Base-by-base conservation (phyloP, 2,888 invertebrate species). In the Stegana nigrithorax region DNA sequence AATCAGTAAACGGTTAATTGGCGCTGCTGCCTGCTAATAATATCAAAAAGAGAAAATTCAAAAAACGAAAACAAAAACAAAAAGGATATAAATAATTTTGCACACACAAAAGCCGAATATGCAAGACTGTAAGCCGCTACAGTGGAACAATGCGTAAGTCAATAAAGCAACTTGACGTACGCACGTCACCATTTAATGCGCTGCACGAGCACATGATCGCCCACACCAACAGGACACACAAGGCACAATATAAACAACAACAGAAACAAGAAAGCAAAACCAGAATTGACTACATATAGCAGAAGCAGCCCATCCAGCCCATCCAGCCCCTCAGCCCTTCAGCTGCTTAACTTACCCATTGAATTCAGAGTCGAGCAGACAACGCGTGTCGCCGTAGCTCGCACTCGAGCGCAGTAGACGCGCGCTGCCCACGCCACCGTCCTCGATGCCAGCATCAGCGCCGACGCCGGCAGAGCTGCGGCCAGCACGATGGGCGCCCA, bases 331-430 rank as follows among this genome's bases (percentile, higher is more conserved):
- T n/a, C n/a, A n/a, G n/a, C n/a, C n/a, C n/a, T n/a, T n/a, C 42
- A 10, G 42, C 6, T 14, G 2, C 12, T 36, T 19, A 36, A 78
- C 82, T 80, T 63, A 82, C 82, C 83, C 79, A 70, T 77, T 75
- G 53, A 72, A 78, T 60, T 81, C 76, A 58, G 70, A 75, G 71
- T 83, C 81, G 32, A 82, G 73, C 32, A 82, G 73, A 67, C 78
- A 81, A 45, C 75, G 82, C 29, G 81, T 77, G 64, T 82, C 82
- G 29, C 79, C 77, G 59, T 74, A 82, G 68, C 81, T 81, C 64
- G 75, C 70, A 64, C 68, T 61, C 7, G 72, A 65, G 67, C 75
- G 74, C 58, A 69, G 67, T 59, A 72, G 69, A 60, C 68, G 72
- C n/a, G 67, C 69, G 50, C 61, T 36, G 29, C 29, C 53, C 44